Evolutionary conservation across 2,113 vertebrate species (phyloP).

Genomic region (Hiodon alosoides): DNA sequence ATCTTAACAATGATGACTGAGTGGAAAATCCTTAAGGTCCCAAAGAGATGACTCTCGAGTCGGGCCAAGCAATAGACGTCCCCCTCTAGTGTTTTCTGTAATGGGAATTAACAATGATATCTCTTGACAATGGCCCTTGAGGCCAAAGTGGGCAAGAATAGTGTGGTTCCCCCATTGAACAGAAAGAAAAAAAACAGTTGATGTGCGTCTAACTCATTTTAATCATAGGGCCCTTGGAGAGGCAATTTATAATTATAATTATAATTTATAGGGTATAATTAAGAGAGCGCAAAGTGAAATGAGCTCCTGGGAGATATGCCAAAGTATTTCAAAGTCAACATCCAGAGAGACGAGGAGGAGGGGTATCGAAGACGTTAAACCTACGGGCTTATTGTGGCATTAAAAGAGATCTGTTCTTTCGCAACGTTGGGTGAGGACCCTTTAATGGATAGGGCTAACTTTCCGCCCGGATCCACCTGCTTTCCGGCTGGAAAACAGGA

Average conservation of each 20-base stretch:
- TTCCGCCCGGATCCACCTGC: neutral
- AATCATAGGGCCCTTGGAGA: slow-evolving; percentile 23
- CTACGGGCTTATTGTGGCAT: neutral
- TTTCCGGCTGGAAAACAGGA: neutral
- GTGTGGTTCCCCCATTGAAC: neutral
- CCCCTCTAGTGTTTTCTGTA: neutral
- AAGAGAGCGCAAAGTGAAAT: slow-evolving; percentile 28
- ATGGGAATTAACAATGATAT: neutral
- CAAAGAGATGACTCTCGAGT: neutral
- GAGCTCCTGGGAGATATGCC: slow-evolving; percentile 32
- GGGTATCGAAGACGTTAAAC: slow-evolving; percentile 2
- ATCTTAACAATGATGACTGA: too few species aligned
- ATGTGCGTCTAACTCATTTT: slow-evolving; percentile 18
- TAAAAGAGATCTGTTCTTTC: neutral
- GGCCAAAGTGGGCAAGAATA: neutral
- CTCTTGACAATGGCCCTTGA: neutral
- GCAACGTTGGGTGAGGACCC: slow-evolving; percentile 1
- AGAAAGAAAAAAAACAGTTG: neutral
- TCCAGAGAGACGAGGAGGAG: slow-evolving; percentile 12
- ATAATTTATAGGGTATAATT: slow-evolving; percentile 34
- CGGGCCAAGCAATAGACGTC: neutral
- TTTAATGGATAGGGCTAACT: neutral
- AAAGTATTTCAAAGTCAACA: slow-evolving; percentile 26
- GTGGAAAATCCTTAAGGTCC: too few species aligned
- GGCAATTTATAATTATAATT: slow-evolving; percentile 5